Conservation (phyloP, 2,113 vertebrate genomes). For the Picathartes gymnocephalus region DNA sequence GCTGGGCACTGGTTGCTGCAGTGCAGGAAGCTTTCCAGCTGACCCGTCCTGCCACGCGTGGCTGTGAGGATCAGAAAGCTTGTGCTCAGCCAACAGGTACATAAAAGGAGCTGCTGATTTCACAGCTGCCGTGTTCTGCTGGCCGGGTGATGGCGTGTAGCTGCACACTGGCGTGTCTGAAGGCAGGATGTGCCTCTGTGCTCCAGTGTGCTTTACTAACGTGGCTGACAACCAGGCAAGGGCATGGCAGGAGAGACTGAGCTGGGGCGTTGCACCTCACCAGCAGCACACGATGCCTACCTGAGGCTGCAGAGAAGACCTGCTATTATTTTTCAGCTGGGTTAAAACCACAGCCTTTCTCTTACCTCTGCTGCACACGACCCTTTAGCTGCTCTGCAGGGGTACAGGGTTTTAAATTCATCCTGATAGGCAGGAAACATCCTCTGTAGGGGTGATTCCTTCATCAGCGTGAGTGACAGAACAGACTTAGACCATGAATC, state of each 20-base stretch:
- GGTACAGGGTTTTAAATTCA: not conserved
- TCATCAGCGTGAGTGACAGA: not conserved
- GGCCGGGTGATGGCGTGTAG: not conserved
- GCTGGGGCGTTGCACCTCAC: not conserved
- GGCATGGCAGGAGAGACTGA: not conserved
- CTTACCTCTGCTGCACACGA: not conserved
- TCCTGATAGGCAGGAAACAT: not conserved
- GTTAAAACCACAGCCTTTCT: not conserved
- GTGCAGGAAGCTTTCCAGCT: not conserved
- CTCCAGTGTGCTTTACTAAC: rapidly evolving
- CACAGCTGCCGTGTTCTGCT: not conserved
- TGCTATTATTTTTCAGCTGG: not conserved
- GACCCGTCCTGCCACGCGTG: rapidly evolving
- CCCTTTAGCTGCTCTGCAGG: not conserved
- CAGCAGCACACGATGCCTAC: not conserved
- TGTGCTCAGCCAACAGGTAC: not conserved
- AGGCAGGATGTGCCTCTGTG: not conserved
- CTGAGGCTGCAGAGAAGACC: not conserved
- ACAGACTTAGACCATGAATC: not conserved
- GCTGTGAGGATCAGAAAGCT: not conserved
- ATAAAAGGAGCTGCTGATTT: not conserved
- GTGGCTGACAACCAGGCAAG: not conserved
- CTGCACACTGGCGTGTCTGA: not conserved
- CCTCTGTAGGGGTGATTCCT: not conserved
- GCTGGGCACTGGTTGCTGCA: not conserved